A percentile compares a stretch with the other conserved stretches of the same genome.
Conservation (phyloP, 2,888 invertebrate species). For the Cheilosia soror region DNA sequence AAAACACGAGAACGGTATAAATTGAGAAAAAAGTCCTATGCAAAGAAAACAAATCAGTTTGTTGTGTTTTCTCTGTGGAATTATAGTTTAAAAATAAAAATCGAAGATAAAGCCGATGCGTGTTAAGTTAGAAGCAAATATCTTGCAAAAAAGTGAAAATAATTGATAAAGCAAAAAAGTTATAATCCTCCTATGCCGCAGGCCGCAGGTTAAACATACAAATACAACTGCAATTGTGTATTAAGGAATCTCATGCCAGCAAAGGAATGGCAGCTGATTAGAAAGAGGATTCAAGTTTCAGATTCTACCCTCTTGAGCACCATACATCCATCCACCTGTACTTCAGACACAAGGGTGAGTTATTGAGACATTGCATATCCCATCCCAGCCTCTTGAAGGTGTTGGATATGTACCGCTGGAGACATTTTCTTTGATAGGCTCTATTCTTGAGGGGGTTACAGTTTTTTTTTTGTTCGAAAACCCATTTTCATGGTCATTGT, state of each 20-base stretch:
- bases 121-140: conserved; percentile 30
- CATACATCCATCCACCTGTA: conserved; percentile 57
- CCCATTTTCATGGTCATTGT: conserved; percentile 72
- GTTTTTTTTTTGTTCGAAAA: conserved; percentile 3
- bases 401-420: conserved; percentile 13
- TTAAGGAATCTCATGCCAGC: conserved; percentile 12
- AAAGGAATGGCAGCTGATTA: conserved; percentile 64
- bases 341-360: conserved; percentile 57
- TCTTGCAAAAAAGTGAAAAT: conserved; percentile 9
- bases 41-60: conserved; percentile 37
- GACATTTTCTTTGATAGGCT: background rate
- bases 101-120: conserved; percentile 47
- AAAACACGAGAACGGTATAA: conserved; percentile 42
- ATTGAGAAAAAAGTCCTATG: conserved; percentile 12
- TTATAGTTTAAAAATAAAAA: background rate
- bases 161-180: conserved; percentile 16
- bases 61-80: conserved; percentile 21
- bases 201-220: conserved; percentile 13
- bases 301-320: conserved; percentile 11
- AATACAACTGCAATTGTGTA: conserved; percentile 31
- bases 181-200: conserved; percentile 6
- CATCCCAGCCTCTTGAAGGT: background rate
- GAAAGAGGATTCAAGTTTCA: conserved; percentile 35
- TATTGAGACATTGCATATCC: background rate
- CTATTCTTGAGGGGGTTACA: background rate